These are phyloP conservation scores for Diploptera punctata DNA, from an alignment of 2,888 invertebrate genomes.

Conservation along the genomic window DNA sequence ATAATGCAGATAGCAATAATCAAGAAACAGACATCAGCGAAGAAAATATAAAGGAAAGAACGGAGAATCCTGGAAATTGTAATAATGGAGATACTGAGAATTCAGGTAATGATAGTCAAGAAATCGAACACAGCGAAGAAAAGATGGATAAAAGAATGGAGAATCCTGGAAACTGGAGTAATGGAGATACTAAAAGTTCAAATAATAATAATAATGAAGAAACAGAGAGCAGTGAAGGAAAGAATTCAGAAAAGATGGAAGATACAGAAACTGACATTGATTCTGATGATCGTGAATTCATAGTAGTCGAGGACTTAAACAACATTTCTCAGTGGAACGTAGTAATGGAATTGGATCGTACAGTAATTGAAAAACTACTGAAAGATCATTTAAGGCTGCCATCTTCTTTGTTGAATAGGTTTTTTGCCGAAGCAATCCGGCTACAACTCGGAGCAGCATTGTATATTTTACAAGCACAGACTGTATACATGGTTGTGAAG, in stretches of 20 bases:
- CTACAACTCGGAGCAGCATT: slow-evolving; percentile 36
- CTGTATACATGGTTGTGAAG: slow-evolving; percentile 39
- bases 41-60: neutral
- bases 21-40: neutral
- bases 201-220: too few species aligned
- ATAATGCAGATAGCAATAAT: too few species aligned
- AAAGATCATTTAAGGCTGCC: slow-evolving; percentile 35
- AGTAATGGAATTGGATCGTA: neutral
- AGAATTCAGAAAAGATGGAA: too few species aligned
- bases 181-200: neutral
- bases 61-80: neutral
- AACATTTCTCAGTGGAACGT: slow-evolving; percentile 13
- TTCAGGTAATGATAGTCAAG: too few species aligned
- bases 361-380: neutral
- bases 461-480: slow-evolving; percentile 34
- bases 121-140: too few species aligned
- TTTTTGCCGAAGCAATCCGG: slow-evolving; percentile 41
- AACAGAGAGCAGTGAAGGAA: too few species aligned
- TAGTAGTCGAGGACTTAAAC: neutral
- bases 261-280: too few species aligned
- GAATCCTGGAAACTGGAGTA: neutral
- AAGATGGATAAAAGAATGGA: too few species aligned
- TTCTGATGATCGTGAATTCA: too few species aligned
- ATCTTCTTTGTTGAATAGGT: slow-evolving; percentile 35
- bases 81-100: too few species aligned